Conservation (phyloP, 2,113 vertebrate species). For the Arenaria interpres region DNA sequence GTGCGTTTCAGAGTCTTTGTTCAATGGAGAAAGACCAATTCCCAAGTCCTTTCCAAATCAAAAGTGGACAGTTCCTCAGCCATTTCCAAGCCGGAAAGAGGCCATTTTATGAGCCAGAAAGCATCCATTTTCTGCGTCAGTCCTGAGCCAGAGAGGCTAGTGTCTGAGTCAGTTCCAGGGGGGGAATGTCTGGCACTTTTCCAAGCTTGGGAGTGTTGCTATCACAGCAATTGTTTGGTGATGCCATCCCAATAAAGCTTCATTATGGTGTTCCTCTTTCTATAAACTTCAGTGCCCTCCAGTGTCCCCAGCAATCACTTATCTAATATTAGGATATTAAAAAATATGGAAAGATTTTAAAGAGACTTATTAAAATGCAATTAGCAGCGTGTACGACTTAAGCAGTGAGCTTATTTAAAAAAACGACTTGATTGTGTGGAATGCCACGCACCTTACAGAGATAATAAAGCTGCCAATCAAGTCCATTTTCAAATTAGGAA, state of each 20-base stretch:
- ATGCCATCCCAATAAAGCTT: constrained; percentile 65
- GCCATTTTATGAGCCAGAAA: constrained; percentile 61
- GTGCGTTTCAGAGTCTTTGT: background rate
- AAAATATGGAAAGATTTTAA: constrained; percentile 85
- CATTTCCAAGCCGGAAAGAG: constrained; percentile 33
- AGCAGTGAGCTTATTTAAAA: constrained; percentile 83
- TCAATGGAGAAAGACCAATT: background rate
- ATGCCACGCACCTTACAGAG: constrained; percentile 79
- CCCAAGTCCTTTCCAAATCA: background rate
- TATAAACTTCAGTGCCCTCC: constrained; percentile 80
- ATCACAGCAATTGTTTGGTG: constrained; percentile 63
- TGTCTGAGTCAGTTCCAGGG: constrained; percentile 57
- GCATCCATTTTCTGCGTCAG: constrained; percentile 63
- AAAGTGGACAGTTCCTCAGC: constrained; percentile 38
- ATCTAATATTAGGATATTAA: constrained; percentile 87
- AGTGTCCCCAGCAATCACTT: constrained; percentile 84
- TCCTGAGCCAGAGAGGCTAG: constrained; percentile 36
- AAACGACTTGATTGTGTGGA: constrained; percentile 81
- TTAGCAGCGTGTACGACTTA: constrained; percentile 79
- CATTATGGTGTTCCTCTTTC: constrained; percentile 64
- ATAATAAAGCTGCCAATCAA: constrained; percentile 86
- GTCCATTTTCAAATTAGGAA: constrained; percentile 69
- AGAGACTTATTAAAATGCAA: constrained; percentile 86
- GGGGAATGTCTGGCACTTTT: constrained; percentile 40
- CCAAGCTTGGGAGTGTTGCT: constrained; percentile 61